These are phyloP conservation scores for Diabrotica virgifera DNA, from an alignment of 1,140 invertebrate species.

Conservation along the genomic window DNA sequence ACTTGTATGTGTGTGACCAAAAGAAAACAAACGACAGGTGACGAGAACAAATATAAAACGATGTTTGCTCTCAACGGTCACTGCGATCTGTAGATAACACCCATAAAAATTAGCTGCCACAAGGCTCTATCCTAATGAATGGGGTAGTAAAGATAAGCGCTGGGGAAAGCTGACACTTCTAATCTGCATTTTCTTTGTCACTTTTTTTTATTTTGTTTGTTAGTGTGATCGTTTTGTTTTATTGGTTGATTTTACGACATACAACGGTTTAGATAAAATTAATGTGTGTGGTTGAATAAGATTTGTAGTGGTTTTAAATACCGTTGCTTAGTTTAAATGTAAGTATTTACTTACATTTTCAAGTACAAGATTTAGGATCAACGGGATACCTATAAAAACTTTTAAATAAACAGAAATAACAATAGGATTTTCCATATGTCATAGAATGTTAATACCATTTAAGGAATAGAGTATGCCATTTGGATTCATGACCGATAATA, in stretches of 20 bases:
- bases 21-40: slow-evolving; percentile 10
- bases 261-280: neutral
- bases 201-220: slow-evolving; percentile 6
- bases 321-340: too few species aligned
- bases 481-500: too few species aligned
- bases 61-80: slow-evolving; percentile 15
- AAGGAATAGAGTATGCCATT: too few species aligned
- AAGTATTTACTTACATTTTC: too few species aligned
- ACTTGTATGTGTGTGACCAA: neutral
- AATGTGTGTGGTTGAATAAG: neutral
- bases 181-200: slow-evolving; percentile 8
- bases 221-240: slow-evolving; percentile 10
- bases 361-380: too few species aligned
- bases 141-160: slow-evolving; percentile 19
- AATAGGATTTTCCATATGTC: too few species aligned
- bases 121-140: slow-evolving; percentile 18
- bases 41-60: slow-evolving; percentile 7
- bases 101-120: slow-evolving; percentile 17
- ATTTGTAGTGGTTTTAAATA: too few species aligned
- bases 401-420: too few species aligned
- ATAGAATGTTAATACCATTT: too few species aligned
- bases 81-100: slow-evolving; percentile 8
- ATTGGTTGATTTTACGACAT: slow-evolving; percentile 1
- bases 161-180: slow-evolving; percentile 13
- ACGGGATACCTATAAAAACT: too few species aligned